phyloP scores from a whole-genome alignment of 2,797 vertebrate genomes.

The Furcifer pardalis region DNA sequence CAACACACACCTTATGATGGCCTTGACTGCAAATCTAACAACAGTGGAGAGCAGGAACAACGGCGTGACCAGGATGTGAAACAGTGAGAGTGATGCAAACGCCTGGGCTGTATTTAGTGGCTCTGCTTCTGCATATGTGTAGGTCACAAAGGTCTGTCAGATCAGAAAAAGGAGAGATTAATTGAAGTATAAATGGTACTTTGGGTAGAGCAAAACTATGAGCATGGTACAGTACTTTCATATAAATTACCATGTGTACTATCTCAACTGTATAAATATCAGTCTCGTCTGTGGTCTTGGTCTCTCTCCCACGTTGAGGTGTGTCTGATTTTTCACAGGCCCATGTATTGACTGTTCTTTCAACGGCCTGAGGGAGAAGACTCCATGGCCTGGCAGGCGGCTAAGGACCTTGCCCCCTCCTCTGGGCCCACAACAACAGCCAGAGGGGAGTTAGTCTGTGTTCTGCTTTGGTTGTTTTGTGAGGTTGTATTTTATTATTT shows the following conservation, averaged over 20 bases:
- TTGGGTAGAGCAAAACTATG: background rate
- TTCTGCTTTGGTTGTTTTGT: too few relatives aligned
- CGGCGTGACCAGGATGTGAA: slow-evolving; percentile 95
- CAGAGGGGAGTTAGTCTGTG: too few relatives aligned
- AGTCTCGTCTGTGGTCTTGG: too few relatives aligned
- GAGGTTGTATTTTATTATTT: too few relatives aligned
- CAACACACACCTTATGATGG: slow-evolving; percentile 86
- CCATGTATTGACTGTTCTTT: too few relatives aligned
- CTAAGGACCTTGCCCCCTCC: too few relatives aligned
- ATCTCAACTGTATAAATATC: too few relatives aligned
- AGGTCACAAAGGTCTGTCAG: slow-evolving; percentile 88
- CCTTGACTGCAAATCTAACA: slow-evolving; percentile 95
- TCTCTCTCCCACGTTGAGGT: background rate
- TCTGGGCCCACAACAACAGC: too few relatives aligned
- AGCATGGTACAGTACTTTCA: too few relatives aligned
- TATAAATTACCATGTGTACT: too few relatives aligned
- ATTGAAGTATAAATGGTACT: background rate
- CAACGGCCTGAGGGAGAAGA: too few relatives aligned
- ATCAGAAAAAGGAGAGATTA: slow-evolving; percentile 28
- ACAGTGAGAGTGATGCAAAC: slow-evolving; percentile 92
- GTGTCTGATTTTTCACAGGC: background rate
- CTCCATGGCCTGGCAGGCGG: too few relatives aligned
- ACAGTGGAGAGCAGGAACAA: slow-evolving; percentile 96
- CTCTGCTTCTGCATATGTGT: slow-evolving; percentile 71
- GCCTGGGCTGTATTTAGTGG: slow-evolving; percentile 84